A percentile compares a stretch with the other conserved stretches of the same genome.
Conservation (phyloP, 2,888 invertebrate genomes). For the Euplagia quadripunctaria region DNA sequence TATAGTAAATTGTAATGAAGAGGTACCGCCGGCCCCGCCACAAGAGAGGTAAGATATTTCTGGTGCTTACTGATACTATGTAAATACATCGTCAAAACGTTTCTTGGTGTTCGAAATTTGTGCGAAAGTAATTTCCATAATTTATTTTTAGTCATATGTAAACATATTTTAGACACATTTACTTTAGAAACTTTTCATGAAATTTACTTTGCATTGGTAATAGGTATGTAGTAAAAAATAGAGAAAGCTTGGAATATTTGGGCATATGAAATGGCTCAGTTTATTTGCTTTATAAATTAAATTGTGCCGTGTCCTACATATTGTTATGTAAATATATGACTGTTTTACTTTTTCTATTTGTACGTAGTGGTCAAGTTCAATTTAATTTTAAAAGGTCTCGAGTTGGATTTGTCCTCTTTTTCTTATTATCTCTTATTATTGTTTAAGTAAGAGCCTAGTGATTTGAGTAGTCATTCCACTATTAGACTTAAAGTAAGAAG, state of each 20-base stretch:
- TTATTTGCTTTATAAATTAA: conserved; percentile 1
- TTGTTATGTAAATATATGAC: background rate
- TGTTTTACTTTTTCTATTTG: background rate
- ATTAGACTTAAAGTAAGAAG: background rate
- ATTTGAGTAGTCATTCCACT: too few relatives aligned
- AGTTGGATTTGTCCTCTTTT: too few relatives aligned
- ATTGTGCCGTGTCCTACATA: background rate
- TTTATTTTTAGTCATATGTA: conserved; percentile 3
- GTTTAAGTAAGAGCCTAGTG: too few relatives aligned
- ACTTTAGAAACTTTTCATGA: too few relatives aligned
- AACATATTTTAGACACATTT: background rate
- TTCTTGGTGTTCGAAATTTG: background rate
- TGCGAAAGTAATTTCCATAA: background rate
- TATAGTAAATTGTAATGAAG: conserved; percentile 54
- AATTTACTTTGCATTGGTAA: too few relatives aligned
- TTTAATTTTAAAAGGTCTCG: too few relatives aligned
- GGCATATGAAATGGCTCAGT: conserved; percentile 1
- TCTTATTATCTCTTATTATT: too few relatives aligned
- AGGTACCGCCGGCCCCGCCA: conserved; percentile 31
- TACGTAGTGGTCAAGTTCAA: too few relatives aligned
- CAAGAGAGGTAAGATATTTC: conserved; percentile 56
- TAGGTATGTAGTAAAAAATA: background rate
- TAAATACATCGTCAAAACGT: background rate
- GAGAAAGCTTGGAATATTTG: conserved; percentile 1
- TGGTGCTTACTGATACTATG: background rate